These are phyloP conservation scores for Coboldia fuscipes DNA, from an alignment of 1,140 invertebrate genomes.

Conservation along the genomic window DNA sequence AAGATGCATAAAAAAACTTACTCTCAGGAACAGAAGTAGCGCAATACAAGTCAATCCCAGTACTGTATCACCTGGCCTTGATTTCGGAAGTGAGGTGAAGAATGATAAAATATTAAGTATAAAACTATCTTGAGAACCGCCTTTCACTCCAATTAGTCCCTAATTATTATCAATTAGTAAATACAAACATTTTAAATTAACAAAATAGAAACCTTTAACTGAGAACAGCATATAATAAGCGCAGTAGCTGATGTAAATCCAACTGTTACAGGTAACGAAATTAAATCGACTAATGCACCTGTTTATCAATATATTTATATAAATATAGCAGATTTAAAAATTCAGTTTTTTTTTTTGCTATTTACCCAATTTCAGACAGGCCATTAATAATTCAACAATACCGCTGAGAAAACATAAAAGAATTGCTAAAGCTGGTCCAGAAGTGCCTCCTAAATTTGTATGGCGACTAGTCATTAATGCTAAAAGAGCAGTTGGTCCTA, in stretches of 20 bases:
- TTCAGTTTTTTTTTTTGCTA: neutral
- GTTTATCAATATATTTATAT: slow-evolving; percentile 3
- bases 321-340: neutral
- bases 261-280: slow-evolving; percentile 75
- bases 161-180: neutral
- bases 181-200: neutral
- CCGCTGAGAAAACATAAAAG: slow-evolving; percentile 67
- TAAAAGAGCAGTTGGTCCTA: slow-evolving; percentile 68
- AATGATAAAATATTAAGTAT: slow-evolving; percentile 37
- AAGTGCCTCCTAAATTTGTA: slow-evolving; percentile 17
- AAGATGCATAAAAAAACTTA: slow-evolving; percentile 17
- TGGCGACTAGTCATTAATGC: slow-evolving; percentile 57
- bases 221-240: slow-evolving; percentile 72
- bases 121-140: slow-evolving; percentile 30
- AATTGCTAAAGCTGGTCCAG: slow-evolving; percentile 49
- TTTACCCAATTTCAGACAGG: slow-evolving; percentile 52
- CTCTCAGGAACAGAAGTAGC: slow-evolving; percentile 38
- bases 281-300: slow-evolving; percentile 88
- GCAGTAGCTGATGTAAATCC: slow-evolving; percentile 87
- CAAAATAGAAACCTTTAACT: slow-evolving; percentile 37
- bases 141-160: slow-evolving; percentile 48
- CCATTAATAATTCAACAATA: slow-evolving; percentile 62
- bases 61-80: slow-evolving; percentile 31
- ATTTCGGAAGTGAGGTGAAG: slow-evolving; percentile 27
- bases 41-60: slow-evolving; percentile 41